Evolutionary conservation across 2,113 vertebrate species (phyloP).

Genomic region (Rutilus rutilus): DNA sequence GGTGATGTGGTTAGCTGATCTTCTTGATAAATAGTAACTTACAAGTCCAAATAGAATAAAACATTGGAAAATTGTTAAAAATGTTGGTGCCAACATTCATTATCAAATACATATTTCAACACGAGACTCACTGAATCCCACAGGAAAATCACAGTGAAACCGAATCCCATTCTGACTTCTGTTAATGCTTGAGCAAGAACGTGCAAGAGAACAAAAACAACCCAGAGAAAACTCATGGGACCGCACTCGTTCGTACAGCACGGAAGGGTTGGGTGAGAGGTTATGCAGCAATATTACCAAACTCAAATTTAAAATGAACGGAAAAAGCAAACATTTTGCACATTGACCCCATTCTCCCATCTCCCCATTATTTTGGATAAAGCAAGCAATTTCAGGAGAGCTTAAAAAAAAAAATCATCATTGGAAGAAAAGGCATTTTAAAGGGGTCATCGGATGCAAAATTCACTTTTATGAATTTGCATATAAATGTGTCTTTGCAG

Average conservation of each 20-base stretch:
- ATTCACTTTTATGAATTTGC: too few species aligned
- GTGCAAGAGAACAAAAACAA: background rate
- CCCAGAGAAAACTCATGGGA: background rate
- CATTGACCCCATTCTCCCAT: background rate
- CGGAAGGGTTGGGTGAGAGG: background rate
- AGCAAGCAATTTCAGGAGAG: background rate
- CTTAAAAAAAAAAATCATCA: background rate
- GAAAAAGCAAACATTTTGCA: background rate
- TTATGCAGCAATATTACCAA: background rate
- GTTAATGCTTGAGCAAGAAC: background rate
- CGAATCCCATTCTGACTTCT: background rate
- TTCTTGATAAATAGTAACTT: conserved; percentile 16
- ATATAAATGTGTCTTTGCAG: too few species aligned
- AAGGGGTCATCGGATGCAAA: too few species aligned
- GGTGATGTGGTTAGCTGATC: background rate
- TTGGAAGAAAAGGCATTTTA: background rate
- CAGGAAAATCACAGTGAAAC: background rate
- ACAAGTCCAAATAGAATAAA: conserved; percentile 14
- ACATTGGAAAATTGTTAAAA: background rate
- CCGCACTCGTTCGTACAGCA: background rate
- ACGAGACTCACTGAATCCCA: background rate
- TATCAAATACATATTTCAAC: conserved; percentile 8
- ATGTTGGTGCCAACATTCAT: background rate
- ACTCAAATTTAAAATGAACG: background rate
- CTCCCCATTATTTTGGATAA: background rate